A percentile compares a stretch with the other conserved stretches of the same genome.
Evolutionary conservation across 2,888 invertebrate genomes (phyloP).

Genomic region (Ochropacha duplaris): DNA sequence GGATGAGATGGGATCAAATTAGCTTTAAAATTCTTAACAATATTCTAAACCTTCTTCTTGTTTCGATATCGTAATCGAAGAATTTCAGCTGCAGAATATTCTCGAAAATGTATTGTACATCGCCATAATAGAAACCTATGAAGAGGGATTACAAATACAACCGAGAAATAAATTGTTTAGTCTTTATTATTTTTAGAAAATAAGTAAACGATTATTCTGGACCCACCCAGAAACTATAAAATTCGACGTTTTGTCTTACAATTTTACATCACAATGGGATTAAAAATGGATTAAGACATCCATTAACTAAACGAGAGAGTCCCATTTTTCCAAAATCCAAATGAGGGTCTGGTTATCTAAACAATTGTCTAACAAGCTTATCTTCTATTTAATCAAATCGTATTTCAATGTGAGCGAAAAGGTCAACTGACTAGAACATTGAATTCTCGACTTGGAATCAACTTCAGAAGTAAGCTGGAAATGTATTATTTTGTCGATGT

Average conservation of each 20-base stretch:
- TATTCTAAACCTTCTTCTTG: not conserved
- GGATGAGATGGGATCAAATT: slow-evolving; percentile 33
- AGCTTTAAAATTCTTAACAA: slow-evolving; percentile 17
- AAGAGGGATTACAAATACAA: too few species aligned
- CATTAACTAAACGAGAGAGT: not conserved
- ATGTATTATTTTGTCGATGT: not conserved
- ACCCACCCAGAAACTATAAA: not conserved
- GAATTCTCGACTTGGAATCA: not conserved
- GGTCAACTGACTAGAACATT: not conserved
- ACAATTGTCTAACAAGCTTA: not conserved
- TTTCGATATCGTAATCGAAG: not conserved
- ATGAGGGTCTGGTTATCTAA: not conserved
- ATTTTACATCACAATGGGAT: not conserved
- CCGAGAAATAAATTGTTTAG: too few species aligned
- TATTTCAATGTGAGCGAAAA: slow-evolving; percentile 1
- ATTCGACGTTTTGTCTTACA: not conserved
- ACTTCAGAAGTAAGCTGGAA: not conserved
- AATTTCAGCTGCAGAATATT: not conserved
- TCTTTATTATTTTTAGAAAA: too few species aligned
- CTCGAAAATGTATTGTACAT: too few species aligned
- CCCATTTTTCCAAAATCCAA: not conserved
- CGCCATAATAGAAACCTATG: not conserved
- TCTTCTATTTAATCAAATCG: slow-evolving; percentile 1
- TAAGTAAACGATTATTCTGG: too few species aligned
- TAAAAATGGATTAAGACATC: not conserved